Percentiles rank a stretch among this genome's conserved stretches.
phyloP scores from a whole-genome alignment of 2,113 vertebrate genomes.

The Poecile atricapillus region DNA sequence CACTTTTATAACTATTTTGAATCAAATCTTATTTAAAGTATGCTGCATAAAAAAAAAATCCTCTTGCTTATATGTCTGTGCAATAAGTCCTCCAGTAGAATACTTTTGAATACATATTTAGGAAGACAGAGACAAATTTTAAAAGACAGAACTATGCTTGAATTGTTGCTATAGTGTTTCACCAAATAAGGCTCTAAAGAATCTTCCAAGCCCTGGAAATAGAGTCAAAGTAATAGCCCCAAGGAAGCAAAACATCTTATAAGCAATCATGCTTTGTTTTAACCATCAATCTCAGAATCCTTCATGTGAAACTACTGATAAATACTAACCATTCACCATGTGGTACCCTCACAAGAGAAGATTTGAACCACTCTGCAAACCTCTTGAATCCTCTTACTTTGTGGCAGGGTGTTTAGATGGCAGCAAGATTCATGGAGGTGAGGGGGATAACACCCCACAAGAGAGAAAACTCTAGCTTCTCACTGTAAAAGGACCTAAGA shows the following conservation, averaged over 20 bases:
- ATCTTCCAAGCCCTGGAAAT: not conserved
- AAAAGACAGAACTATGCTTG: not conserved
- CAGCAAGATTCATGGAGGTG: not conserved
- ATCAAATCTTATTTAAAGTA: not conserved
- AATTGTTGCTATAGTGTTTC: not conserved
- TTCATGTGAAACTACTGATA: not conserved
- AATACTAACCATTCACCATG: not conserved
- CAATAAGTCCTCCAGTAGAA: not conserved
- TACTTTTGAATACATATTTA: not conserved
- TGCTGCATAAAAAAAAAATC: not conserved
- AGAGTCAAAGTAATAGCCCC: not conserved
- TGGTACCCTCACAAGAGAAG: not conserved
- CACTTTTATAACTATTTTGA: not conserved
- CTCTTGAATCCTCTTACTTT: not conserved
- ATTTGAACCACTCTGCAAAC: not conserved
- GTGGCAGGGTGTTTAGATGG: not conserved
- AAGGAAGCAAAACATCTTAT: not conserved
- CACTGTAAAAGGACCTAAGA: not conserved
- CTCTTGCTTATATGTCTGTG: not conserved
- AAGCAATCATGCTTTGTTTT: not conserved
- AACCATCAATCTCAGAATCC: not conserved
- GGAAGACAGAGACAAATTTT: not conserved
- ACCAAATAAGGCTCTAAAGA: not conserved
- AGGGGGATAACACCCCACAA: fast-evolving
- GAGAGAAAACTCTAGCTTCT: not conserved